These are phyloP conservation scores for Ovis aries DNA, from an alignment of 2,113 vertebrate species.

Conservation along the genomic window DNA sequence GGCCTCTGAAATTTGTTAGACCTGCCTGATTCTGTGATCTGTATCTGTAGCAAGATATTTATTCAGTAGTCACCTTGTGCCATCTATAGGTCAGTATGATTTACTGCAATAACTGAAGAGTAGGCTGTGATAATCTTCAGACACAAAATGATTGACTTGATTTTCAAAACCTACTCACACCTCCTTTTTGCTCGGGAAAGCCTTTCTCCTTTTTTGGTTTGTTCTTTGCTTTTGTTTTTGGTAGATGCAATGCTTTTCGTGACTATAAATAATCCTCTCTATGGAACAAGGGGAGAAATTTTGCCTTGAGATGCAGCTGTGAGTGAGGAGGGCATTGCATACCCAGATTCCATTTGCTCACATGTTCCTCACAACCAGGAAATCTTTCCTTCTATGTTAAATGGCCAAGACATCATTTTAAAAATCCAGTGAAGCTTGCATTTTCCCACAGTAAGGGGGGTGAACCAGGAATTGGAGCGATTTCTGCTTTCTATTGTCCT, in stretches of 20 bases:
- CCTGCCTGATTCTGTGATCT: not conserved
- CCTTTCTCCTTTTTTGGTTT: not conserved
- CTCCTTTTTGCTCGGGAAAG: not conserved
- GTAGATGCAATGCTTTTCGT: not conserved
- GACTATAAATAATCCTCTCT: not conserved
- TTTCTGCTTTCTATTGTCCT: not conserved
- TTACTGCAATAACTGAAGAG: constrained; percentile 8
- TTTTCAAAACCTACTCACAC: not conserved
- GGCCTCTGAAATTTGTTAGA: not conserved
- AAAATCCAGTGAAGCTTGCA: not conserved
- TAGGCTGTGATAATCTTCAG: not conserved
- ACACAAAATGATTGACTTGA: not conserved
- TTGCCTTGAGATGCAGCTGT: not conserved
- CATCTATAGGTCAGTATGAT: constrained; percentile 50
- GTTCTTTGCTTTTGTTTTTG: not conserved
- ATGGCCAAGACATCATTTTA: not conserved
- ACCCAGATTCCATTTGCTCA: not conserved
- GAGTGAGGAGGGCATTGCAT: not conserved
- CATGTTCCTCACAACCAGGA: not conserved
- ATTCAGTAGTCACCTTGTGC: constrained; percentile 45
- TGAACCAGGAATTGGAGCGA: not conserved
- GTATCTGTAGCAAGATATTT: not conserved
- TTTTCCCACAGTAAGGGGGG: not conserved
- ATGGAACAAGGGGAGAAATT: not conserved
- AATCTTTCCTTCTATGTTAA: not conserved